Percentiles rank a stretch among this genome's conserved stretches.
Conservation (phyloP, 2,797 vertebrate genomes). For the Gallinago stenura region DNA sequence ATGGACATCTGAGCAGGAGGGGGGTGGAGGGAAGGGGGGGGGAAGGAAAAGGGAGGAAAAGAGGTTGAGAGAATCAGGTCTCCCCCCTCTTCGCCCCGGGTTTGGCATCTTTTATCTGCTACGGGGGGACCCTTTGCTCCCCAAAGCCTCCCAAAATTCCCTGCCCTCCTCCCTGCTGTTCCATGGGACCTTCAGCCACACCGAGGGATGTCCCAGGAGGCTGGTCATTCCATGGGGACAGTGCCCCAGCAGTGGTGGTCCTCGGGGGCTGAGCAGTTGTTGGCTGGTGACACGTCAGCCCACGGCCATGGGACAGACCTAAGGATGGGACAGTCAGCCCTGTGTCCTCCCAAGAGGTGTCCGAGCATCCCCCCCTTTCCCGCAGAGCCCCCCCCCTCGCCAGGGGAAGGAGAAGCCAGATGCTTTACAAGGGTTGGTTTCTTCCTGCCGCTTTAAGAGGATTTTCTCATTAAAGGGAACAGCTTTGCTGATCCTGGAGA, state of each 20-base stretch:
- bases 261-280: fast-evolving
- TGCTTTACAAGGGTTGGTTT: background rate
- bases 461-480: background rate
- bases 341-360: fast-evolving
- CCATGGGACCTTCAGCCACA: fast-evolving
- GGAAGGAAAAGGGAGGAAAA: background rate
- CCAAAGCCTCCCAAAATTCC: background rate
- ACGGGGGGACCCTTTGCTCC: fast-evolving
- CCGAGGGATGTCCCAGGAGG: background rate
- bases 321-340: background rate
- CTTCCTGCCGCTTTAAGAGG: background rate
- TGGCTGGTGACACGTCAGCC: background rate
- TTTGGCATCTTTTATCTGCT: background rate
- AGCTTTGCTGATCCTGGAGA: background rate
- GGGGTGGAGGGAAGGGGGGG: background rate
- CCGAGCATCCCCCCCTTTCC: background rate
- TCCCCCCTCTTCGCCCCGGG: background rate
- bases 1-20: background rate
- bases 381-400: fast-evolving
- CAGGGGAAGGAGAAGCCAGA: background rate
- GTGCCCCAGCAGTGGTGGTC: background rate
- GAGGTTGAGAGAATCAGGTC: background rate
- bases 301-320: fast-evolving
- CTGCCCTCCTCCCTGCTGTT: fast-evolving
- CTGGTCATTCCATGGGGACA: fast-evolving